Percentiles rank a stretch among this genome's conserved stretches.
These are phyloP conservation scores for Lutjanus erythropterus DNA, from an alignment of 2,113 vertebrate genomes.

Conservation along the genomic window DNA sequence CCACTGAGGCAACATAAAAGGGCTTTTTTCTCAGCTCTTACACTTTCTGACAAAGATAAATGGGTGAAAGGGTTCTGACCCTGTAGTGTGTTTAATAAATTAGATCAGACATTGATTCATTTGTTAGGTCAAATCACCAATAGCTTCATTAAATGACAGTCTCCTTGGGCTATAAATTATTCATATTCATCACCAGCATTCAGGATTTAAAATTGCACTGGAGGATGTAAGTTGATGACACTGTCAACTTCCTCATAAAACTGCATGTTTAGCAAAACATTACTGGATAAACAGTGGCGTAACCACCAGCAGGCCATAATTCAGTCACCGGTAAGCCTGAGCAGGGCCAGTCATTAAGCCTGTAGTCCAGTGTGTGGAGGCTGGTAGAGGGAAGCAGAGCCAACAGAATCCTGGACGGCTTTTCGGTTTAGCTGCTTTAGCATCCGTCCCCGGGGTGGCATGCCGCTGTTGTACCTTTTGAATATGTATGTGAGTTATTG, in stretches of 20 bases:
- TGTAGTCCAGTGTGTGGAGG: slow-evolving; percentile 24
- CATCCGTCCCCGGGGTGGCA: slow-evolving; percentile 69
- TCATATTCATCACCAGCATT: slow-evolving; percentile 65
- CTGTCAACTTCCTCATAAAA: slow-evolving; percentile 51
- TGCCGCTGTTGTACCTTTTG: slow-evolving; percentile 71
- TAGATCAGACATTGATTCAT: slow-evolving; percentile 72
- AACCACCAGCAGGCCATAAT: slow-evolving; percentile 36
- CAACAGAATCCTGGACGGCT: slow-evolving; percentile 52
- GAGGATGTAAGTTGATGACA: slow-evolving; percentile 56
- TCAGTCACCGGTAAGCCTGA: slow-evolving; percentile 43
- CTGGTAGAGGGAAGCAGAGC: slow-evolving; percentile 23
- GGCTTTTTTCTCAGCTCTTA: slow-evolving; percentile 36
- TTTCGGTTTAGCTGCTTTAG: slow-evolving; percentile 68
- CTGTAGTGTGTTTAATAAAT: slow-evolving; percentile 72
- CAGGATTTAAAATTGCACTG: slow-evolving; percentile 46
- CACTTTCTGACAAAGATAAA: slow-evolving; percentile 66
- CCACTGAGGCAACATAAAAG: slow-evolving; percentile 28
- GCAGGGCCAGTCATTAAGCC: slow-evolving; percentile 46
- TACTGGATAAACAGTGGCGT: slow-evolving; percentile 37
- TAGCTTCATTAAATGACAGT: slow-evolving; percentile 73
- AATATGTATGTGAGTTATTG: slow-evolving; percentile 84
- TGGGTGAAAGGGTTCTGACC: slow-evolving; percentile 58
- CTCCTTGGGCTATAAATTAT: slow-evolving; percentile 63
- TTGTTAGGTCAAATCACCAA: slow-evolving; percentile 70
- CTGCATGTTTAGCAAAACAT: slow-evolving; percentile 63